phyloP scores from a whole-genome alignment of 2,888 invertebrate species.

The Zygothrica quintamaculata region DNA sequence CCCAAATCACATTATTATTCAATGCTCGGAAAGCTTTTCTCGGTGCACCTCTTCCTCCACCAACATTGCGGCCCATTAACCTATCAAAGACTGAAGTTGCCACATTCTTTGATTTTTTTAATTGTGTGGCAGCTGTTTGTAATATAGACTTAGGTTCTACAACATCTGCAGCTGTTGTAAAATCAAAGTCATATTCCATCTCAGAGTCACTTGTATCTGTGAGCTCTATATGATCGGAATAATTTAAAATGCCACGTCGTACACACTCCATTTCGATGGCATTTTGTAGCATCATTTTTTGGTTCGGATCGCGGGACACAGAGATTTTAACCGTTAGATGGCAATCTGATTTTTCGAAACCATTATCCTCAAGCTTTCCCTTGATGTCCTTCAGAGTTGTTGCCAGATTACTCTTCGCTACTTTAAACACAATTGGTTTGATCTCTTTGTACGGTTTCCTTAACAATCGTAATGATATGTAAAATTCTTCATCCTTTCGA shows the following conservation, averaged over 20 bases:
- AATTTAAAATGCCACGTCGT: slow-evolving; percentile 54
- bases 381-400: slow-evolving; percentile 86
- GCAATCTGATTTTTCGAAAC: slow-evolving; percentile 86
- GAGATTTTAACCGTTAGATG: slow-evolving; percentile 85
- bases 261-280: slow-evolving; percentile 85
- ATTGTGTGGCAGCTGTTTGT: slow-evolving; percentile 83
- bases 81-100: background rate
- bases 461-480: slow-evolving; percentile 85
- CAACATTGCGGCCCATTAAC: background rate
- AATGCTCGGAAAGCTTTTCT: no score
- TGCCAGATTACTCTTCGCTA: slow-evolving; percentile 86
- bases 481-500: slow-evolving; percentile 88
- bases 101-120: slow-evolving; percentile 85
- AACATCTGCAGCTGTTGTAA: slow-evolving; percentile 88
- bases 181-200: slow-evolving; percentile 89
- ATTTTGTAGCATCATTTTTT: slow-evolving; percentile 85
- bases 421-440: slow-evolving; percentile 88
- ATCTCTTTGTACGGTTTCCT: slow-evolving; percentile 3
- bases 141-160: slow-evolving; percentile 85
- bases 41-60: background rate
- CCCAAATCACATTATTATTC: slow-evolving; percentile 8
- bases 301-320: slow-evolving; percentile 78
- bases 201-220: slow-evolving; percentile 85
- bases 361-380: slow-evolving; percentile 85
- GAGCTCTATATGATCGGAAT: slow-evolving; percentile 70